phyloP scores from a whole-genome alignment of 1,140 invertebrate genomes.

The Hydropsyche tenuis region DNA sequence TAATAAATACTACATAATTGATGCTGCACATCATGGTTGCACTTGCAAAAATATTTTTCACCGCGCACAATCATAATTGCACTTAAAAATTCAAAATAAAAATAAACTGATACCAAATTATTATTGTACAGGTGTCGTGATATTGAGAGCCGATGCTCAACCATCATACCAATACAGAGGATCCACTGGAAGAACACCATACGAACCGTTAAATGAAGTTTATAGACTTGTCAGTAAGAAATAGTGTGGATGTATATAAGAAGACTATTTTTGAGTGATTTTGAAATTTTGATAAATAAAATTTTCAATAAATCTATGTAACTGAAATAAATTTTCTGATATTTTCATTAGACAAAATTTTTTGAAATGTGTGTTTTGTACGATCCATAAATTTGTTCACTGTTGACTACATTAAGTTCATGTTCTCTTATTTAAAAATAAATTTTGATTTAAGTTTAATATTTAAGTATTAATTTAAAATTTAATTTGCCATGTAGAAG shows the following conservation, averaged over 20 bases:
- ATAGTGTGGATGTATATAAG: not conserved
- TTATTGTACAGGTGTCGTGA: conserved; percentile 72
- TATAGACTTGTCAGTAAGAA: conserved; percentile 55
- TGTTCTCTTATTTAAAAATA: no score
- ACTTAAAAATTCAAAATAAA: not conserved
- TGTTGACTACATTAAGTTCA: no score
- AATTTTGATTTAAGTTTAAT: not conserved
- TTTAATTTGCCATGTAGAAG: conserved; percentile 44
- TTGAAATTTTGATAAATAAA: not conserved
- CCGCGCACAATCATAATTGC: not conserved
- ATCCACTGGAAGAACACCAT: conserved; percentile 65
- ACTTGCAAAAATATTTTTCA: no score
- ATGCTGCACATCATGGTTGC: no score
- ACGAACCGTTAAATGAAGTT: conserved; percentile 66
- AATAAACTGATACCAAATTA: not conserved
- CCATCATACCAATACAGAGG: conserved; percentile 64
- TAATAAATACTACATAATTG: no score
- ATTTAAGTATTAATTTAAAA: conserved; percentile 12
- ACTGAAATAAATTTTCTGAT: not conserved
- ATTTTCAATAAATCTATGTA: not conserved
- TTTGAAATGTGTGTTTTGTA: no score
- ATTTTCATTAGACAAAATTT: no score
- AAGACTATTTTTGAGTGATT: not conserved
- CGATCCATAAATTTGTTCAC: no score
- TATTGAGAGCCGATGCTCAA: conserved; percentile 80